Percentiles rank a stretch among this genome's conserved stretches.
phyloP scores from a whole-genome alignment of 2,888 invertebrate species.

The Caenorhabditis becei region DNA sequence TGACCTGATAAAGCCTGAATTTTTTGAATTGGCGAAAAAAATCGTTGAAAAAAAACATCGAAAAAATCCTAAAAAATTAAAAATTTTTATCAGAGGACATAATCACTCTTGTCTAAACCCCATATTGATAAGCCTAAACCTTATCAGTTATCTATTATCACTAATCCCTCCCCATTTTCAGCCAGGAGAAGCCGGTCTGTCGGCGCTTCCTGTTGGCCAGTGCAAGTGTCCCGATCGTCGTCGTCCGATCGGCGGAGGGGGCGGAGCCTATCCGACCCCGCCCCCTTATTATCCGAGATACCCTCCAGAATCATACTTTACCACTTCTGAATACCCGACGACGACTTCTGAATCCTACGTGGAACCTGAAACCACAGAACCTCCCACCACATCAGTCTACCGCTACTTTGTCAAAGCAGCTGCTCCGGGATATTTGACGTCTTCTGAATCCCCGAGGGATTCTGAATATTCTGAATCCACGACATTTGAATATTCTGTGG shows the following conservation, averaged over 20 bases:
- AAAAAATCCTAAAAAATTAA: no score
- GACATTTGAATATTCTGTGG: conserved; percentile 14
- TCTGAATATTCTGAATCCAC: conserved; percentile 18
- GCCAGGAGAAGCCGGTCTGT: conserved; percentile 50
- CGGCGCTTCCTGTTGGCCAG: conserved; percentile 19
- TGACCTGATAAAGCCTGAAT: no score
- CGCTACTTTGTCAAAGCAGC: conserved; percentile 52
- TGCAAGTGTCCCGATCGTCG: conserved; percentile 53
- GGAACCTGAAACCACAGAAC: conserved; percentile 5
- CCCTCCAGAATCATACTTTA: not conserved
- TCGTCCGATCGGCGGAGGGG: conserved; percentile 23
- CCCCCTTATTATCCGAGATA: not conserved
- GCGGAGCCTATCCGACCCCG: conserved; percentile 14
- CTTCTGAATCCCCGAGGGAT: not conserved
- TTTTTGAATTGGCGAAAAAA: no score
- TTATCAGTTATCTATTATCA: no score
- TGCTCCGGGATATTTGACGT: conserved; percentile 27
- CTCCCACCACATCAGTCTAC: conserved; percentile 40
- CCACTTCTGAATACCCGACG: not conserved
- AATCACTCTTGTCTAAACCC: no score
- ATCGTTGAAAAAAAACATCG: no score
- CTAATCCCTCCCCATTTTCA: no score
- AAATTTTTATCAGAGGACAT: no score
- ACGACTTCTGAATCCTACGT: conserved; percentile 32
- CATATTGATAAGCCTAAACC: no score